phyloP scores from a whole-genome alignment of 2,113 vertebrate genomes.

The Myrmophylax atrothorax region DNA sequence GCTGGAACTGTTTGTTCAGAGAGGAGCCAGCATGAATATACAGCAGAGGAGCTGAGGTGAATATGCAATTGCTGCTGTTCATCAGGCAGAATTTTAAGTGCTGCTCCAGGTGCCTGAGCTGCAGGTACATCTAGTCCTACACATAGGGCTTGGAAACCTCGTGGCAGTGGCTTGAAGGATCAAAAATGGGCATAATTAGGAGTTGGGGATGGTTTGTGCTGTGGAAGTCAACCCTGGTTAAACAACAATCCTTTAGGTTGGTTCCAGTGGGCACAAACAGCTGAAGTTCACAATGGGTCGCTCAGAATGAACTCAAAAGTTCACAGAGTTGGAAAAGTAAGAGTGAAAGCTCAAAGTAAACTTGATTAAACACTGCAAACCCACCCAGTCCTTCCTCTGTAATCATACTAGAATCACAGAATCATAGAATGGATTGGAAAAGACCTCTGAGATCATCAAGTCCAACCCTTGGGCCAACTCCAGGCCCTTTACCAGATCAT shows the following conservation, averaged over 20 bases:
- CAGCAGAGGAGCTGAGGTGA: background rate
- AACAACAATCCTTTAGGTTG: rapidly evolving
- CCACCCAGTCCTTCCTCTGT: background rate
- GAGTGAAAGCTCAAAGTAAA: background rate
- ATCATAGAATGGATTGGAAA: too few relatives aligned
- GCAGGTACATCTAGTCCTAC: background rate
- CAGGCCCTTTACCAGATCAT: too few relatives aligned
- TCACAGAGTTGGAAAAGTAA: background rate
- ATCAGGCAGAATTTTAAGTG: background rate
- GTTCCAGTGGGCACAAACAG: background rate
- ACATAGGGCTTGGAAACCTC: background rate
- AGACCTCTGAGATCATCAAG: too few relatives aligned
- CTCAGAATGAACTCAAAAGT: background rate
- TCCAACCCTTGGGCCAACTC: too few relatives aligned
- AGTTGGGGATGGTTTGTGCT: background rate
- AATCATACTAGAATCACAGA: too few relatives aligned
- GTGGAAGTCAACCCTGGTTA: background rate
- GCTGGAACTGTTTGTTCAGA: background rate
- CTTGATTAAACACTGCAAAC: background rate
- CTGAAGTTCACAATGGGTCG: background rate
- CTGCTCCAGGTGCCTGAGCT: background rate
- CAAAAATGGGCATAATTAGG: background rate
- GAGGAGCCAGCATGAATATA: background rate
- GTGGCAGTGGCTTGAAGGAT: background rate
- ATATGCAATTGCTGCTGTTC: background rate